phyloP scores from a whole-genome alignment of 1,140 invertebrate species.

The Idris sp. region DNA sequence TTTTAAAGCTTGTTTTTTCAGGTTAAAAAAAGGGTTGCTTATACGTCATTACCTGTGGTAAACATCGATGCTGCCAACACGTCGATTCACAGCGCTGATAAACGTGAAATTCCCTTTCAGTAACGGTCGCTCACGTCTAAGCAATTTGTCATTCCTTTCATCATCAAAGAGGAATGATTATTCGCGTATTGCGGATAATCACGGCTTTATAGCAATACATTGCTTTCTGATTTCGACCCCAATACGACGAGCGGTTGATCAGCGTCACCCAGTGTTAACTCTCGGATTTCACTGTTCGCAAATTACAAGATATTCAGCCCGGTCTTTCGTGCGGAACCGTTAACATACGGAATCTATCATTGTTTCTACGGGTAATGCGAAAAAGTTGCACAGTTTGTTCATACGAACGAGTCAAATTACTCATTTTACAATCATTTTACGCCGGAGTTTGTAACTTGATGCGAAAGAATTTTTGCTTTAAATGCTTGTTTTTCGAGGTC shows the following conservation, averaged over 20 bases:
- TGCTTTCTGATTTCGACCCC: conserved; percentile 28
- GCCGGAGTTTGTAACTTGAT: no score
- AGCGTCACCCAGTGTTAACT: conserved; percentile 15
- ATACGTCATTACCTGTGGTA: no score
- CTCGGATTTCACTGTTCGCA: conserved; percentile 3
- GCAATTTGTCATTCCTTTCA: conserved; percentile 58
- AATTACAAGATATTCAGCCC: conserved; percentile 19
- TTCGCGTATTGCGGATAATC: conserved; percentile 39
- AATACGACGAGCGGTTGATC: conserved; percentile 13
- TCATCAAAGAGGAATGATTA: conserved; percentile 52
- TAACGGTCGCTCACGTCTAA: conserved; percentile 42
- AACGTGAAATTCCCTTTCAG: conserved; percentile 56
- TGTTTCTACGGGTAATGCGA: no score
- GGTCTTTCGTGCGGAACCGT: conserved; percentile 34
- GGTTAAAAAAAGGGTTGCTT: no score
- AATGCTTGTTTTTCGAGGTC: no score
- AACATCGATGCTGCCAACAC: conserved; percentile 26
- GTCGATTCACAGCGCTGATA: conserved; percentile 41
- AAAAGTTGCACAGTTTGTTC: no score
- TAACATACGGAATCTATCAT: conserved; percentile 45
- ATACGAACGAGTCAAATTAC: no score
- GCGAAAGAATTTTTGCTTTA: no score
- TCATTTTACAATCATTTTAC: no score
- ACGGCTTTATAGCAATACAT: conserved; percentile 33
- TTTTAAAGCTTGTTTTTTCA: no score